Evolutionary conservation across 2,888 invertebrate genomes (phyloP), one percentile per base, ranked within the genome.

Genomic region (Graphium colonna): DNA sequence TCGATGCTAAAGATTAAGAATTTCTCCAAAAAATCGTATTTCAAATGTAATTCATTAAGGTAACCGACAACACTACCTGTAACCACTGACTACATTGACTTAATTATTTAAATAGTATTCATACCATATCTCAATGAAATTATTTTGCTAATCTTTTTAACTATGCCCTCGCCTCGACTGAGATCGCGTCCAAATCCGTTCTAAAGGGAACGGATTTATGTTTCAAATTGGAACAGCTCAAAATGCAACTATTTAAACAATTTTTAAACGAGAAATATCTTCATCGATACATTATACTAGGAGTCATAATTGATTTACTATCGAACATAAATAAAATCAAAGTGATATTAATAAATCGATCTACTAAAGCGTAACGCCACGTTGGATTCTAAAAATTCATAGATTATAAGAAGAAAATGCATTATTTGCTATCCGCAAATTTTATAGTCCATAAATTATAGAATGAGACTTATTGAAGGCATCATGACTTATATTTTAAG

Each of bases 51-150:
- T 67, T 71, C 70, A 65, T 63, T 69, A 72, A 80, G 78, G 79
- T 84, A 87, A 86, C 79, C 21, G 77, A 84, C 79, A 78, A 79
- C 75, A 82, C 87, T 88, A 88, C 83, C 82, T 76, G 74, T 77
- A 87, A 86, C 84, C 84, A 82, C 75, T 75, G 85, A 87, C 86
- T 89, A 88, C 86, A 79, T 83, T 74, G 73, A 84, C 83, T 77
- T 77, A 77, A 68, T 68, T 61, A 75, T 73, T 82, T 84, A 80
- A 80, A 82, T 82, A 86, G 71, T 81, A 80, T 80, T 77, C 84
- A 82, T 79, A 77, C 74, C 79, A 80, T 76, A 76, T 75, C 61
- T 76, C 68, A 69, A 74, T 68, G 64, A 69, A 70, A 65, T 75
- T 75, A 77, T 75, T 79, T 78, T 61, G 62, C 79, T 86, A 84